Conservation (phyloP, 2,888 invertebrate species). For the Odontomyia ornata region DNA sequence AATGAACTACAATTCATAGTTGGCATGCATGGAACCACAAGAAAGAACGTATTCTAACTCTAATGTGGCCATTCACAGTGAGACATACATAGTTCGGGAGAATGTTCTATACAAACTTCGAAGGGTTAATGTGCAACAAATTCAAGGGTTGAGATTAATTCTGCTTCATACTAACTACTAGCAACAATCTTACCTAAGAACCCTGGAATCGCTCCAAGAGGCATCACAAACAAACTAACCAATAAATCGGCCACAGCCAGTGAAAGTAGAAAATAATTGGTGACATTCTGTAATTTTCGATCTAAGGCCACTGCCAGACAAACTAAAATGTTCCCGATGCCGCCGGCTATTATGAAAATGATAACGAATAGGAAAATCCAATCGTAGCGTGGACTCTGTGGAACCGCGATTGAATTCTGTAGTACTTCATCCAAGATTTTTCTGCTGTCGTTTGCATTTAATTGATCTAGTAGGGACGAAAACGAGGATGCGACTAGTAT, state of each 20-base stretch:
- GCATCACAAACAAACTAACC: conserved; percentile 95
- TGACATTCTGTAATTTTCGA: conserved; percentile 90
- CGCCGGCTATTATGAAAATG: conserved; percentile 87
- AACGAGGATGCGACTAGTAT: neutral
- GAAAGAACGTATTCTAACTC: no score
- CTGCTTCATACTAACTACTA: no score
- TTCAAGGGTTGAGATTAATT: no score
- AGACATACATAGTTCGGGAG: no score
- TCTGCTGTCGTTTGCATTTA: neutral
- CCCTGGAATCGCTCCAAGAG: conserved; percentile 91
- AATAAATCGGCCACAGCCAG: conserved; percentile 92
- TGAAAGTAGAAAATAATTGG: conserved; percentile 94
- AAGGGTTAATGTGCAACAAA: no score
- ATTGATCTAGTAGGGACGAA: neutral
- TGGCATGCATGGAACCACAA: no score
- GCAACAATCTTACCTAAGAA: conserved; percentile 80
- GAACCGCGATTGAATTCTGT: neutral
- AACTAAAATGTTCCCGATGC: conserved; percentile 90
- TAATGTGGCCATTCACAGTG: no score
- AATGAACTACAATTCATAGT: no score
- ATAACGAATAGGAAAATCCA: conserved; percentile 87
- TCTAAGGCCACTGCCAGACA: conserved; percentile 93
- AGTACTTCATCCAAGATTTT: conserved; percentile 10
- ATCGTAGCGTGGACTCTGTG: conserved; percentile 66
- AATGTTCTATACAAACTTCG: no score